These are phyloP conservation scores for Timandra comae DNA, from an alignment of 2,888 invertebrate species.

Conservation along the genomic window DNA sequence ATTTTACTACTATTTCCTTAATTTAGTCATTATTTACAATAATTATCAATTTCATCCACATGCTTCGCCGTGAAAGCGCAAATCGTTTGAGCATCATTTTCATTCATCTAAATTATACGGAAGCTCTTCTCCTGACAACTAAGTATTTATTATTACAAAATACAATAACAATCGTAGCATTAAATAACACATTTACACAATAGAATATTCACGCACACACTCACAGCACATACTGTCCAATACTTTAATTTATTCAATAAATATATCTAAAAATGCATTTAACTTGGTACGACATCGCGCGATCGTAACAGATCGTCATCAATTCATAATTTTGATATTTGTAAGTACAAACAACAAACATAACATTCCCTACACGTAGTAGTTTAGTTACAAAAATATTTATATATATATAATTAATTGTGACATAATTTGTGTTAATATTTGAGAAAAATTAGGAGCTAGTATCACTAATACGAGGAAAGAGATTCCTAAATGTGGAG, in stretches of 20 bases:
- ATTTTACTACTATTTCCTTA: slow-evolving; percentile 64
- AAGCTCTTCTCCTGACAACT: slow-evolving; percentile 50
- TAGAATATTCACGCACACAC: slow-evolving; percentile 52
- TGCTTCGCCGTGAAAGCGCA: slow-evolving; percentile 70
- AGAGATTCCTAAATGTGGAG: slow-evolving; percentile 65
- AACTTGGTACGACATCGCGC: slow-evolving; percentile 70
- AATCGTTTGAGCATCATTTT: slow-evolving; percentile 69
- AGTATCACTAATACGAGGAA: slow-evolving; percentile 76
- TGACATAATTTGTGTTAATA: slow-evolving; percentile 72
- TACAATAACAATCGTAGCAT: slow-evolving; percentile 63
- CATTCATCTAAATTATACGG: slow-evolving; percentile 41
- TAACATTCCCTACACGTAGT: slow-evolving; percentile 66
- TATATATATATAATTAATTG: slow-evolving; percentile 42
- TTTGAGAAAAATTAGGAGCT: slow-evolving; percentile 72
- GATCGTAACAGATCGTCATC: slow-evolving; percentile 38
- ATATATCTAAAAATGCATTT: slow-evolving; percentile 73
- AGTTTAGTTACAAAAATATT: slow-evolving; percentile 54
- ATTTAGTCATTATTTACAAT: slow-evolving; percentile 61
- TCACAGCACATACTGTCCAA: slow-evolving; percentile 69
- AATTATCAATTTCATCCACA: slow-evolving; percentile 51
- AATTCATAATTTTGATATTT: slow-evolving; percentile 53
- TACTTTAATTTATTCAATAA: slow-evolving; percentile 71
- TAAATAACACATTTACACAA: slow-evolving; percentile 71
- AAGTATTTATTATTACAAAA: slow-evolving; percentile 29
- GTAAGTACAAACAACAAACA: slow-evolving; percentile 72